Conservation (phyloP, 2,888 invertebrate genomes). For the Thysanoteuthis rhombus region DNA sequence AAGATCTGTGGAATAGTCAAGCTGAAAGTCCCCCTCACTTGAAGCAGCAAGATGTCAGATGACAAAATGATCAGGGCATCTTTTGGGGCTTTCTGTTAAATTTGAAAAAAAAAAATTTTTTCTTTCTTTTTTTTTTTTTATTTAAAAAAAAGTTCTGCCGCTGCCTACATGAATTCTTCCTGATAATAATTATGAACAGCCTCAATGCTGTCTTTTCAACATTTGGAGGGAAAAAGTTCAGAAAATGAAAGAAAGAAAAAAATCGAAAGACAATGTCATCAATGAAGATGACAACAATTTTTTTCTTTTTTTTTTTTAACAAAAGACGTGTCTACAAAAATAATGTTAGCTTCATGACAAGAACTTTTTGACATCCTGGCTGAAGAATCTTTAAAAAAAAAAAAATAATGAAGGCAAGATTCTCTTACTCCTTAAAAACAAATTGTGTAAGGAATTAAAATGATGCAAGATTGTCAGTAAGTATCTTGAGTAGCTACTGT, state of each 20-base stretch:
- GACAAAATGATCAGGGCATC: background rate
- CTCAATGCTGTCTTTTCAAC: background rate
- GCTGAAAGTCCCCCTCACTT: background rate
- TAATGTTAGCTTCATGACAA: background rate
- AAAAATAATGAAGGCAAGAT: background rate
- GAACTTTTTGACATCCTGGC: background rate
- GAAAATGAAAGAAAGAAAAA: background rate
- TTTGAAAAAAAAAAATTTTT: too few relatives aligned
- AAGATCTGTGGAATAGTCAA: background rate
- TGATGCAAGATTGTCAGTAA: background rate
- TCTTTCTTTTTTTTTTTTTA: background rate
- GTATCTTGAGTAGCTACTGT: background rate
- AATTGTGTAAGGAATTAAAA: background rate
- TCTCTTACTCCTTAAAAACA: background rate
- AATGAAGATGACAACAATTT: background rate
- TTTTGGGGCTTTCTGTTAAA: background rate
- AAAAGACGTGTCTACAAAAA: background rate
- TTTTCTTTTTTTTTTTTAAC: background rate
- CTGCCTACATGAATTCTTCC: background rate
- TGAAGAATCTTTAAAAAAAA: background rate
- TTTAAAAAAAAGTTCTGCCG: background rate
- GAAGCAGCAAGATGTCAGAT: background rate
- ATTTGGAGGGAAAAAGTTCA: background rate
- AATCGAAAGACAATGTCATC: background rate
- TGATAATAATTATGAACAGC: background rate